These are phyloP conservation scores for Byasa hedistus DNA, from an alignment of 2,888 invertebrate genomes.

Conservation along the genomic window DNA sequence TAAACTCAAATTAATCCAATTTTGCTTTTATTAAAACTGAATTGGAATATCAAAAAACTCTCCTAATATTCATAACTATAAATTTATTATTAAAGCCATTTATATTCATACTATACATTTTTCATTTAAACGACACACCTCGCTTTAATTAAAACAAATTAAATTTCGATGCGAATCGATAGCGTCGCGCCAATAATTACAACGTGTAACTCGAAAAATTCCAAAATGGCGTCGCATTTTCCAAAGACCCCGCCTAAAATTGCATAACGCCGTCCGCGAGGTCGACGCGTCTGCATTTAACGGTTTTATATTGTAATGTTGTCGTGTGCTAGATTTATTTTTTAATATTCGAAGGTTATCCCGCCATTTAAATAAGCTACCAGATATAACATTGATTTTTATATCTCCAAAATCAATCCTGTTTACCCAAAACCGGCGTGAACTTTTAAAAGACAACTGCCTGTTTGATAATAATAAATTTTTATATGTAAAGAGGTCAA, in stretches of 20 bases:
- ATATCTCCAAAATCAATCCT: too few species aligned
- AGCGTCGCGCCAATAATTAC: constrained; percentile 16
- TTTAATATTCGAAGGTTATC: constrained; percentile 19
- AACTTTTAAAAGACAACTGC: too few species aligned
- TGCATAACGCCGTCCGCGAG: constrained; percentile 23
- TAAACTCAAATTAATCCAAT: too few species aligned
- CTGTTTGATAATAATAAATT: too few species aligned
- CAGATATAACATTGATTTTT: constrained; percentile 1
- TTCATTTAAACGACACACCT: not conserved
- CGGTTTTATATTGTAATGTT: constrained; percentile 19
- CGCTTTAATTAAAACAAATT: not conserved
- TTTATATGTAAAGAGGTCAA: too few species aligned
- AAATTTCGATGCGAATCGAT: constrained; percentile 12
- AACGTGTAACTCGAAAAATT: constrained; percentile 21
- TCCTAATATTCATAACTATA: too few species aligned
- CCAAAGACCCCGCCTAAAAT: constrained; percentile 31
- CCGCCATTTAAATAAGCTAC: constrained; percentile 13
- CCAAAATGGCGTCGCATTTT: constrained; percentile 30
- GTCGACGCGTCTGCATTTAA: constrained; percentile 28
- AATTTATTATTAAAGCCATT: too few species aligned
- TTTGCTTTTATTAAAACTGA: too few species aligned
- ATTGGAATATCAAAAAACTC: too few species aligned
- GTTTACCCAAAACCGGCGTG: too few species aligned
- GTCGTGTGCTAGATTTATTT: constrained; percentile 20
- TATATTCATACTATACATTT: too few species aligned